These are phyloP conservation scores for Calameuta pallipes DNA, from an alignment of 2,888 invertebrate genomes.

Conservation along the genomic window DNA sequence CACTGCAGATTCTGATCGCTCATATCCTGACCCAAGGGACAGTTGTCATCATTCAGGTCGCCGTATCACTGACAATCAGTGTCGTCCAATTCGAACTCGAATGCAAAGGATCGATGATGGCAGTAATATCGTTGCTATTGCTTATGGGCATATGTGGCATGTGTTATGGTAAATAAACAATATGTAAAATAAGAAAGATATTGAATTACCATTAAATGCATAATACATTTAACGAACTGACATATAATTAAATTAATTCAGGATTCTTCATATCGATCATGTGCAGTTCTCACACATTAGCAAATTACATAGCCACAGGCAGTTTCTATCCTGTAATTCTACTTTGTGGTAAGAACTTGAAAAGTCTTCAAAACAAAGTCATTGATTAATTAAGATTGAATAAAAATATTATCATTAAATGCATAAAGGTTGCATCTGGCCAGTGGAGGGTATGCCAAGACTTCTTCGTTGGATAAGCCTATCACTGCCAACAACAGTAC, in stretches of 20 bases:
- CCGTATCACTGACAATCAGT: constrained; percentile 73
- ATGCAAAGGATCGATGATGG: constrained; percentile 72
- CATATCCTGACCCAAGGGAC: constrained; percentile 82
- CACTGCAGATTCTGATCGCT: constrained; percentile 82
- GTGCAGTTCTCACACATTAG: constrained; percentile 81
- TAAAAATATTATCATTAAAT: neutral
- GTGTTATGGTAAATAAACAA: constrained; percentile 74
- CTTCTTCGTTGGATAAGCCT: constrained; percentile 73
- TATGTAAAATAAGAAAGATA: neutral
- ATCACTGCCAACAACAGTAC: constrained; percentile 82
- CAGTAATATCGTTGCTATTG: constrained; percentile 74
- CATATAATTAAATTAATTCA: constrained; percentile 46
- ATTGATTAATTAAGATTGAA: neutral
- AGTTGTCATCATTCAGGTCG: constrained; percentile 79
- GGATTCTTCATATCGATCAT: constrained; percentile 86
- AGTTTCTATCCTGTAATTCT: constrained; percentile 91
- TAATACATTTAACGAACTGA: neutral
- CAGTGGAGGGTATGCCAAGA: constrained; percentile 76
- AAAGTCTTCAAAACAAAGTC: neutral
- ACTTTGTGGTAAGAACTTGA: constrained; percentile 77
- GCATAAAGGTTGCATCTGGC: constrained; percentile 74
- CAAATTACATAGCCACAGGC: constrained; percentile 88
- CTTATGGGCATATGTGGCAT: constrained; percentile 86
- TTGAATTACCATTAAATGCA: constrained; percentile 1
- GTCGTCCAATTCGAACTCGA: constrained; percentile 74